Evolutionary conservation across 2,888 invertebrate species (phyloP).

Genomic region (Caenorhabditis imperialis): DNA sequence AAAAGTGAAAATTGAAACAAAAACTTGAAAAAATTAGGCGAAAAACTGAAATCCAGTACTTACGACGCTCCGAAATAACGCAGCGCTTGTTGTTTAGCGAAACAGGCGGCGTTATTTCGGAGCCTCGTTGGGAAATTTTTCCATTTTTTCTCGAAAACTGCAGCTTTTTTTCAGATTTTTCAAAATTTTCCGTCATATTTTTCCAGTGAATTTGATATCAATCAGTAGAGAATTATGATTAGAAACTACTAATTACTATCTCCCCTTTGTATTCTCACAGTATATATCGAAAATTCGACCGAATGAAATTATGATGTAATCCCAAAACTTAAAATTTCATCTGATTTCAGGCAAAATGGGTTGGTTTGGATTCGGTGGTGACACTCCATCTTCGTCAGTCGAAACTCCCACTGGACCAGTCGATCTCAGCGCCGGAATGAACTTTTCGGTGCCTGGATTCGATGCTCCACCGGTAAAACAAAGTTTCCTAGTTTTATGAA

Average conservation of each 20-base stretch:
- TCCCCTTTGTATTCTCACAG: too few relatives aligned
- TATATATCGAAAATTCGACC: conserved; percentile 1
- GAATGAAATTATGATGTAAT: conserved; percentile 40
- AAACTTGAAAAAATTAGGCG: conserved; percentile 2
- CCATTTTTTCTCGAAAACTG: conserved; percentile 1
- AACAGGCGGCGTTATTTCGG: conserved; percentile 37
- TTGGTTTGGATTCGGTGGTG: conserved; percentile 65
- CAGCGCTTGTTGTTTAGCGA: conserved; percentile 19
- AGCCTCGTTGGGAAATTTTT: conserved; percentile 28
- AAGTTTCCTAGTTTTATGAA: not conserved
- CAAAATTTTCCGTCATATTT: conserved; percentile 1
- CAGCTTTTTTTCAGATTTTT: not conserved
- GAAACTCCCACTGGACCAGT: conserved; percentile 52
- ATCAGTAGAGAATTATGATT: too few relatives aligned
- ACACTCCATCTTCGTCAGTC: conserved; percentile 56
- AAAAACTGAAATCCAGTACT: not conserved
- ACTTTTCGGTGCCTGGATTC: conserved; percentile 55
- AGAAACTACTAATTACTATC: too few relatives aligned
- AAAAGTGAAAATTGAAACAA: too few relatives aligned
- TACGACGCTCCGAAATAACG: conserved; percentile 43
- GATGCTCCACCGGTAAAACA: conserved; percentile 38
- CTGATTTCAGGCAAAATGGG: conserved; percentile 51
- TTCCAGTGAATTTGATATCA: not conserved
- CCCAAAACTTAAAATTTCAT: conserved; percentile 5
- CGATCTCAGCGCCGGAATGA: conserved; percentile 62